Percentiles rank a stretch among this genome's conserved stretches.
Evolutionary conservation across 2,113 vertebrate genomes (phyloP).

Genomic region (Crotalus helleri): DNA sequence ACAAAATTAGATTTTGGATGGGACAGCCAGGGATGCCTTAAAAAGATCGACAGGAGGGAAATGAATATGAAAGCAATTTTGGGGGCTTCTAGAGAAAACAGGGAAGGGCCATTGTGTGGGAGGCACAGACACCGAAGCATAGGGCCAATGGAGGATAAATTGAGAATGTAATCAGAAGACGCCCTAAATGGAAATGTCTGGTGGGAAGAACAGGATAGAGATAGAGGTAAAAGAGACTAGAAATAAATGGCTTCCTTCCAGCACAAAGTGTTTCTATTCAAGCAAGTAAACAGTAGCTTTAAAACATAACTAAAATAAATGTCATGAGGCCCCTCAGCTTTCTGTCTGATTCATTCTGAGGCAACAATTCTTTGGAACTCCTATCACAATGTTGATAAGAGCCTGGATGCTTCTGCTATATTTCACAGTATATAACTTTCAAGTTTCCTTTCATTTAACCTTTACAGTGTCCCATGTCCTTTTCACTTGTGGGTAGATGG

Average conservation of each 20-base stretch:
- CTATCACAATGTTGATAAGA: not conserved
- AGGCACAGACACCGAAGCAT: not conserved
- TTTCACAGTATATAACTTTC: too few species aligned
- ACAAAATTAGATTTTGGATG: not conserved
- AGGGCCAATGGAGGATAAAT: not conserved
- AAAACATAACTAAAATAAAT: not conserved
- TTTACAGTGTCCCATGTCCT: not conserved
- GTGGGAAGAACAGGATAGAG: not conserved
- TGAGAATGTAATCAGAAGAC: not conserved
- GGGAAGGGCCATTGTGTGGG: not conserved
- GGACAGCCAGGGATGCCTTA: not conserved
- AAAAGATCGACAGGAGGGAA: not conserved
- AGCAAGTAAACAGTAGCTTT: fast-evolving
- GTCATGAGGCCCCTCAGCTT: not conserved
- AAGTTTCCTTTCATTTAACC: not conserved
- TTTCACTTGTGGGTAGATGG: not conserved
- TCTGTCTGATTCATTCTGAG: not conserved
- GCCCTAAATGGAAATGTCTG: not conserved
- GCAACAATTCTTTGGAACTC: not conserved
- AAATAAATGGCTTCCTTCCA: not conserved
- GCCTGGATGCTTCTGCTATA: not conserved
- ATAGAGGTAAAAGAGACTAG: not conserved
- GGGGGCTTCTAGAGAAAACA: not conserved
- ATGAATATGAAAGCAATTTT: not conserved
- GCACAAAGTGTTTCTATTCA: not conserved